These are phyloP conservation scores for Drosophila histrio DNA, from an alignment of 2,888 invertebrate genomes.

Conservation along the genomic window DNA sequence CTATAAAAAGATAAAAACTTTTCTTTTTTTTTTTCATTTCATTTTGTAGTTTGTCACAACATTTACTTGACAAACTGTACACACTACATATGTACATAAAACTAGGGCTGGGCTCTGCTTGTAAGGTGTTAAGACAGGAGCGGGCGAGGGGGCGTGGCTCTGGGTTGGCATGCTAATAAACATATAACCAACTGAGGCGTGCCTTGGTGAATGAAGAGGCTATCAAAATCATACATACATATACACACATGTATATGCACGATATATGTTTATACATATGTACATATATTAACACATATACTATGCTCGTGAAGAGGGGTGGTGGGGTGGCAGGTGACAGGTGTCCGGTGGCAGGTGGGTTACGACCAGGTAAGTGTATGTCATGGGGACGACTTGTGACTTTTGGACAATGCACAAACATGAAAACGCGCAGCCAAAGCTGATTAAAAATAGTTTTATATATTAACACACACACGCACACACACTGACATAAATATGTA, in stretches of 20 bases:
- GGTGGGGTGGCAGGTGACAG: background rate
- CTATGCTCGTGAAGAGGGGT: background rate
- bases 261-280: no score
- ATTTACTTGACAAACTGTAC: no score
- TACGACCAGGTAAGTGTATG: constrained; percentile 33
- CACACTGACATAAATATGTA: constrained; percentile 10
- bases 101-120: constrained; percentile 3
- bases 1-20: no score
- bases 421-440: constrained; percentile 44
- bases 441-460: constrained; percentile 51
- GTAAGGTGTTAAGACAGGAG: background rate
- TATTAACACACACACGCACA: constrained; percentile 11
- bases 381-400: constrained; percentile 46
- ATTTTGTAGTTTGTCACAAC: no score
- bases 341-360: background rate
- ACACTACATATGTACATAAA: background rate
- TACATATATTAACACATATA: no score
- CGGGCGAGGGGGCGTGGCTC: background rate
- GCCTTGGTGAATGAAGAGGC: constrained; percentile 6
- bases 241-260: background rate
- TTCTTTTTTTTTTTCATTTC: no score
- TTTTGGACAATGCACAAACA: constrained; percentile 55
- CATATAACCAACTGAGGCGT: constrained; percentile 13
- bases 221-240: constrained; percentile 1
- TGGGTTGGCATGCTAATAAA: constrained; percentile 15